These are phyloP conservation scores for Sarcophaga carnaria DNA, from an alignment of 2,888 invertebrate genomes.

Conservation along the genomic window DNA sequence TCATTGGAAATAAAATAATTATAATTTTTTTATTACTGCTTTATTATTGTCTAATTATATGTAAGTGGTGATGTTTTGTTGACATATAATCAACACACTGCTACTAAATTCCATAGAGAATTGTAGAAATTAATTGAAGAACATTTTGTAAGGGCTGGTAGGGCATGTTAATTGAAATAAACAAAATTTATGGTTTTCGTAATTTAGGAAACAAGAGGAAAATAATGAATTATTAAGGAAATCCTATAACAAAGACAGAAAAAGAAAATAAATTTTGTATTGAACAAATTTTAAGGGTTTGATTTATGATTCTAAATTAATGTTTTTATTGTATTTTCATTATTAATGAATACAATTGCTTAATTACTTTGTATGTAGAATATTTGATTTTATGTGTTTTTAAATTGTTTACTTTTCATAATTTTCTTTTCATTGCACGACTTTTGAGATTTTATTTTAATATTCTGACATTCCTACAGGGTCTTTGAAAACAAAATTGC, in stretches of 20 bases:
- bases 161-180: background rate
- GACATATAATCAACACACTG: constrained; percentile 5
- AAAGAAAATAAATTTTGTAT: background rate
- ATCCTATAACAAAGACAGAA: background rate
- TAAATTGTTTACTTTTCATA: too few relatives aligned
- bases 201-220: background rate
- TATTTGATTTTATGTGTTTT: background rate
- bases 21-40: background rate
- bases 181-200: background rate
- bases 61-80: constrained; percentile 15
- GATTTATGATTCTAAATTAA: background rate
- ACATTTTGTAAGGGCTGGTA: background rate
- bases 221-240: background rate
- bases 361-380: background rate
- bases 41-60: background rate
- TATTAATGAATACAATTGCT: background rate
- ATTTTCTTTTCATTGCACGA: too few relatives aligned
- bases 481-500: background rate
- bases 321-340: background rate
- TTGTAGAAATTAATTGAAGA: constrained; percentile 8
- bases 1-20: constrained; percentile 1
- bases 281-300: background rate
- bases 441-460: too few relatives aligned
- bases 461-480: background rate
- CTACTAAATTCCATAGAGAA: background rate